Percentiles rank a stretch among this genome's conserved stretches.
phyloP scores from a whole-genome alignment of 1,140 invertebrate species.

The Nasonia longicornis region DNA sequence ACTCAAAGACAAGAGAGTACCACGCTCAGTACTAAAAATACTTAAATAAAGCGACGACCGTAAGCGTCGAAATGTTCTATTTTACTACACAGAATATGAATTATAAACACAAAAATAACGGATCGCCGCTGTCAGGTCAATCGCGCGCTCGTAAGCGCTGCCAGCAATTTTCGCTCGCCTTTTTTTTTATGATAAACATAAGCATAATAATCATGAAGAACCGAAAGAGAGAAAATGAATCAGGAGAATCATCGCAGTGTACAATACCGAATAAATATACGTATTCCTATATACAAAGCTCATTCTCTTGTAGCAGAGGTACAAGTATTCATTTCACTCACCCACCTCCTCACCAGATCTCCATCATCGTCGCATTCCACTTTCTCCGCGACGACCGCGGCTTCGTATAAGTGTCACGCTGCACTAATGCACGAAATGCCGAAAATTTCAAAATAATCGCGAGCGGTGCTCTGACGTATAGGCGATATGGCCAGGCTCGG shows the following conservation, averaged over 20 bases:
- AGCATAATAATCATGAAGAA: constrained; percentile 13
- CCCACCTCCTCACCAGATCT: not conserved
- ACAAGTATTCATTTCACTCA: not conserved
- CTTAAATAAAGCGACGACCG: not conserved
- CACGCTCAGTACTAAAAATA: constrained; percentile 15
- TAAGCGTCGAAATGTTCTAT: constrained; percentile 35
- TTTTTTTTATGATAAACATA: constrained; percentile 30
- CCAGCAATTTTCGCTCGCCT: constrained; percentile 31
- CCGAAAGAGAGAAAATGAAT: not conserved
- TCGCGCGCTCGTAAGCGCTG: constrained; percentile 20
- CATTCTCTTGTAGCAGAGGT: not conserved
- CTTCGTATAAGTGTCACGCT: too few relatives aligned
- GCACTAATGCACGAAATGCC: too few relatives aligned
- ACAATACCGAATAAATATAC: constrained; percentile 46
- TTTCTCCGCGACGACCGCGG: not conserved
- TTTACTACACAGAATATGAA: constrained; percentile 38
- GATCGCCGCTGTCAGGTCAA: constrained; percentile 36
- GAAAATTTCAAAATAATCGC: constrained; percentile 3
- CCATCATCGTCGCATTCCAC: not conserved
- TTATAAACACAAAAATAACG: not conserved
- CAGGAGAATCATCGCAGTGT: constrained; percentile 12
- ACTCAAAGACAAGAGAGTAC: not conserved
- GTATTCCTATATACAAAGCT: constrained; percentile 41
- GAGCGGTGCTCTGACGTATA: not conserved
- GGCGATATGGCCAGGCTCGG: not conserved